Evolutionary conservation across 2,797 vertebrate species (phyloP), one percentile per base, ranked within the genome.

Genomic region (Notoglanidium macrostoma): DNA sequence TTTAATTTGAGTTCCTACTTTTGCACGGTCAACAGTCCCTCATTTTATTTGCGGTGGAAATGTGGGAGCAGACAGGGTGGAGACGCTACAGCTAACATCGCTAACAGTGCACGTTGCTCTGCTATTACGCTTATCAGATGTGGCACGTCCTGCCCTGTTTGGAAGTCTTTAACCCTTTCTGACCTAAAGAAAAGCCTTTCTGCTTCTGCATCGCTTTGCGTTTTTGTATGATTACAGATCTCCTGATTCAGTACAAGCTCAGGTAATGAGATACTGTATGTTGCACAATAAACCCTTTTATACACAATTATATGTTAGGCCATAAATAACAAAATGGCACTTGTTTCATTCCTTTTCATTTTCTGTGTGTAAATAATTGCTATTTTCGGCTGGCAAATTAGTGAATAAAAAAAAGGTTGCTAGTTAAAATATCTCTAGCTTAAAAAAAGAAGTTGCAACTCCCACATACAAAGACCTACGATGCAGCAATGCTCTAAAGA

Each of bases 31-130:
- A n/a, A 65, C 87, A 88, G 76, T 88, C 86, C 5, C 85, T 90
- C 85, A 86, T 93, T 92, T 93, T 90, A 93, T 93, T 92, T 92
- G 90, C 85, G 90, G 93, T 89, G 91, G 89, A 94, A 91, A 92
- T 89, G 79, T 90, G 91, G 89, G 90, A 90, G 91, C 88, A 93
- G 92, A 92, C 91, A 89, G 90, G 89, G 90, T 85, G 90, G 92
- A 92, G 92, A 90, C 89, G n/a, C 67, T 54, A 82, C 70, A 80
- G 77, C 83, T 85, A 65, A n/a, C 78, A 40, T 65, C 23, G 44
- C 80, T 72, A 59, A 83, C 82, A 72, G 85, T 72, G 19, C 57
- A 80, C 3, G 17, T 81, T 63, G 73, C n/a, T 12, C 85, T 63
- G 26, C 61, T n/a, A 78, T 85, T 63, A 23, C 57, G 74, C 89